Evolutionary conservation across 2,113 vertebrate genomes (phyloP), one percentile per base, ranked within the genome.

Genomic region (Atlantisia rogersi): DNA sequence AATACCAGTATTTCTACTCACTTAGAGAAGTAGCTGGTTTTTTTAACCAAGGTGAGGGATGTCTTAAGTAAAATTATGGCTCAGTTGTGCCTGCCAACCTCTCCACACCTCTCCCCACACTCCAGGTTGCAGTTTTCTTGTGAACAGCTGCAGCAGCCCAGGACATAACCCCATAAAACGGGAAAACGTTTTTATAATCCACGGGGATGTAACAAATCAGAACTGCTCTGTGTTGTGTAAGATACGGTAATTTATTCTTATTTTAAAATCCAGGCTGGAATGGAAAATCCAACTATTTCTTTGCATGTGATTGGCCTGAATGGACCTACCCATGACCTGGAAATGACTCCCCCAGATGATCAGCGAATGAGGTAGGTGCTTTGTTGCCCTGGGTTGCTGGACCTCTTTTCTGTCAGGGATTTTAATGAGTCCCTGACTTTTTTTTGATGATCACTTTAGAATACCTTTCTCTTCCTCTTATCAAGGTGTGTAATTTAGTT

Each of bases 301-400:
- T 97, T 99, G 82, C 99, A 99, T 4, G 98, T 99, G 25, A 99
- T 99, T 42, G 99, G 99, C 96, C 97, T 99, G 32, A 99, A 99
- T 3, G 99, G 99, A 11, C 99, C 99, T 25, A 98, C 98, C 22
- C 99, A 99, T 85, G 99, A 99, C 60, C 98, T 99, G 77, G 99
- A 99, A 97, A 99, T 99, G 99, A 99, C 97, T 90, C 98, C 98
- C 5, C 99, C 99, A 0, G 99, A 99, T 2, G 99, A 99, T 82
- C 98, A 98, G 12, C 98, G 99, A 62, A 99, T 99, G 97, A 98
- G 99, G 99, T 99, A 96, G 68, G 98, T 94, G 12, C 22, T 79
- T 82, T 52, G 31, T 48, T 15, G 2, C 46, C 11, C 14, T 56
- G 17, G 12, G 29, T 37, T 71, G 26, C 29, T 52, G 14, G 6